Evolutionary conservation across 1,140 invertebrate species (phyloP).

Genomic region (Pogonognathellus flavescens): DNA sequence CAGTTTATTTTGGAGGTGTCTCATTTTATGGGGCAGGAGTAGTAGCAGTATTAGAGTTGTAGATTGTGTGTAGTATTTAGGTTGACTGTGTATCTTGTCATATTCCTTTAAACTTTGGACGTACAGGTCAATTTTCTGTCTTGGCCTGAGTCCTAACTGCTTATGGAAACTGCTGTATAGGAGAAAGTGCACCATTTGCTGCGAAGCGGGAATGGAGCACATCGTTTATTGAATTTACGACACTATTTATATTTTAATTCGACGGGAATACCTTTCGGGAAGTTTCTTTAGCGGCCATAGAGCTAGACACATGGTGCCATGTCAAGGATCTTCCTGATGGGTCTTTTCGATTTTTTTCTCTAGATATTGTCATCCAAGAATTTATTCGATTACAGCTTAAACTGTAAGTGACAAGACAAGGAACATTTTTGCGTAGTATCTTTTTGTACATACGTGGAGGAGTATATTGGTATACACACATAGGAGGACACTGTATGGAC

Average conservation of each 20-base stretch:
- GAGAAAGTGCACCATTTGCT: conserved; percentile 22
- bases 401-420: neutral
- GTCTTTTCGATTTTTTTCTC: neutral
- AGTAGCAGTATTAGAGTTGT: too few relatives aligned
- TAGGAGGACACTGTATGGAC: too few relatives aligned
- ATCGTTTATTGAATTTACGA: conserved; percentile 49
- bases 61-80: too few relatives aligned
- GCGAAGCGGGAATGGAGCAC: neutral
- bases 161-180: conserved; percentile 14
- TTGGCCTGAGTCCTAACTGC: conserved; percentile 38
- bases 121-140: conserved; percentile 31
- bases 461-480: too few relatives aligned
- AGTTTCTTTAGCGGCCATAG: neutral
- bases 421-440: neutral
- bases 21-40: too few relatives aligned
- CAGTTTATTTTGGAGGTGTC: too few relatives aligned
- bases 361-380: conserved; percentile 12
- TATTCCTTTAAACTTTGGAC: conserved; percentile 9
- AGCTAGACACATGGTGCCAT: conserved; percentile 31
- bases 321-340: conserved; percentile 4
- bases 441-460: too few relatives aligned
- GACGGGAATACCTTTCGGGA: conserved; percentile 32
- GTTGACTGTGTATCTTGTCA: neutral
- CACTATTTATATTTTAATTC: conserved; percentile 51
- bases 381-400: neutral